phyloP scores from a whole-genome alignment of 2,888 invertebrate species.

The Lepidocyrtoides sp. region DNA sequence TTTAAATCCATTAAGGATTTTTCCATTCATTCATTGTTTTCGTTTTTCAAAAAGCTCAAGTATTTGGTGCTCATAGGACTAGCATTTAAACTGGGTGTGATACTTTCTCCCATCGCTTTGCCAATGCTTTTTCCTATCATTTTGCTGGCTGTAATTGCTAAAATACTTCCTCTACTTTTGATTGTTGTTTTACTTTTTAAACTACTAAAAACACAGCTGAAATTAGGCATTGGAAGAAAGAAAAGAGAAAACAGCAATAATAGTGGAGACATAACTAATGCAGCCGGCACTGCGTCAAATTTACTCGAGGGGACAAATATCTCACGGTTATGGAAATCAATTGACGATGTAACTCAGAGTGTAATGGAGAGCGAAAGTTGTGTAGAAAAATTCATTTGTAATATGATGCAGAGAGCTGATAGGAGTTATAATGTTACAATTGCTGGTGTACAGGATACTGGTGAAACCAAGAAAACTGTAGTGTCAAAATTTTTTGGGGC shows the following conservation, averaged over 20 bases:
- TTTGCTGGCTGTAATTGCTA: slow-evolving; percentile 60
- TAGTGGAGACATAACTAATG: background rate
- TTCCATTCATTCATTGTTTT: slow-evolving; percentile 57
- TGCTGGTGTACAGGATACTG: background rate
- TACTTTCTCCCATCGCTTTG: slow-evolving; percentile 75
- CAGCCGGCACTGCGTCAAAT: background rate
- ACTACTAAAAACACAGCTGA: slow-evolving; percentile 72
- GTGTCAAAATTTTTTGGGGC: background rate
- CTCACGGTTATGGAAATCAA: slow-evolving; percentile 35
- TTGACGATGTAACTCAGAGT: slow-evolving; percentile 46
- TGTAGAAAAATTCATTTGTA: slow-evolving; percentile 69
- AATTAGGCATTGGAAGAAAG: slow-evolving; percentile 50
- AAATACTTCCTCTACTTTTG: slow-evolving; percentile 74
- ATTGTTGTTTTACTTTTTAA: slow-evolving; percentile 75
- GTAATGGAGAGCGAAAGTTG: slow-evolving; percentile 49
- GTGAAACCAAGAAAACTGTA: background rate
- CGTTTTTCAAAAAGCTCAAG: slow-evolving; percentile 74
- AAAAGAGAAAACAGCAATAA: slow-evolving; percentile 4
- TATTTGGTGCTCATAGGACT: slow-evolving; percentile 55
- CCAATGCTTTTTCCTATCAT: slow-evolving; percentile 77
- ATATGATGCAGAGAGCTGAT: slow-evolving; percentile 6
- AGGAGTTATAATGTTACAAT: background rate
- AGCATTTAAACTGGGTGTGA: slow-evolving; percentile 78
- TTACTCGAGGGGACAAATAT: slow-evolving; percentile 38
- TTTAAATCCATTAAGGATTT: slow-evolving; percentile 75